Evolutionary conservation across 2,888 invertebrate genomes (phyloP).

Genomic region (Junonia oenone): DNA sequence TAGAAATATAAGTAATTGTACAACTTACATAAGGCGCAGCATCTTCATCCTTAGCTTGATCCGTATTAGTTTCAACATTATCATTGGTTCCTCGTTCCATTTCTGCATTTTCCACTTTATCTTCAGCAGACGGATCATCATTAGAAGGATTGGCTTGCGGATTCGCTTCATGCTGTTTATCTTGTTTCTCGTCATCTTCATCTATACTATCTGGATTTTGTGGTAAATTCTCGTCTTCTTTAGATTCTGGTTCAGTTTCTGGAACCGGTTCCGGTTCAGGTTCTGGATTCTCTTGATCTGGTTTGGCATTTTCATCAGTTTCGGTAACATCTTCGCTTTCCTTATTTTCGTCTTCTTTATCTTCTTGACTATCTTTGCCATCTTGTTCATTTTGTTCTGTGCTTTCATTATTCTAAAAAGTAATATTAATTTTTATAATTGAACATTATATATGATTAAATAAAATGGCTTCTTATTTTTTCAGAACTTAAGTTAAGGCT

Average conservation of each 20-base stretch:
- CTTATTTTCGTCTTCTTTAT: slow-evolving; percentile 41
- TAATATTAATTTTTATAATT: background rate
- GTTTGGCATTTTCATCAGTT: slow-evolving; percentile 31
- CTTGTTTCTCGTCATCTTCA: slow-evolving; percentile 61
- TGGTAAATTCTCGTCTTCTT: slow-evolving; percentile 55
- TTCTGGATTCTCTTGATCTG: slow-evolving; percentile 44
- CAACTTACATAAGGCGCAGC: slow-evolving; percentile 62
- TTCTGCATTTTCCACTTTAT: slow-evolving; percentile 72
- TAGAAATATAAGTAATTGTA: no score
- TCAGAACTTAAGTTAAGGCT: no score
- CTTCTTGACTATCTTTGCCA: slow-evolving; percentile 36
- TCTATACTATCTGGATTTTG: slow-evolving; percentile 63
- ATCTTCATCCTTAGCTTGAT: slow-evolving; percentile 66
- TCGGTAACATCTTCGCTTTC: slow-evolving; percentile 76
- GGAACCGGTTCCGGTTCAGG: slow-evolving; percentile 42
- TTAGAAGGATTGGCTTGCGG: slow-evolving; percentile 73
- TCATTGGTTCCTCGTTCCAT: slow-evolving; percentile 67
- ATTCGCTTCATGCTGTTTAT: slow-evolving; percentile 67
- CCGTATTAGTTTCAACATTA: slow-evolving; percentile 70
- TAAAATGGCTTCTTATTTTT: no score
- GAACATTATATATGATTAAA: no score
- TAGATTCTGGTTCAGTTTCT: slow-evolving; percentile 27
- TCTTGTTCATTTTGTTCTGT: slow-evolving; percentile 29
- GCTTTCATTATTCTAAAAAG: slow-evolving; percentile 14
- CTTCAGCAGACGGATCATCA: slow-evolving; percentile 67